Evolutionary conservation across 2,113 vertebrate genomes (phyloP), one percentile per base, ranked within the genome.

Genomic region (Ammodytes marinus): DNA sequence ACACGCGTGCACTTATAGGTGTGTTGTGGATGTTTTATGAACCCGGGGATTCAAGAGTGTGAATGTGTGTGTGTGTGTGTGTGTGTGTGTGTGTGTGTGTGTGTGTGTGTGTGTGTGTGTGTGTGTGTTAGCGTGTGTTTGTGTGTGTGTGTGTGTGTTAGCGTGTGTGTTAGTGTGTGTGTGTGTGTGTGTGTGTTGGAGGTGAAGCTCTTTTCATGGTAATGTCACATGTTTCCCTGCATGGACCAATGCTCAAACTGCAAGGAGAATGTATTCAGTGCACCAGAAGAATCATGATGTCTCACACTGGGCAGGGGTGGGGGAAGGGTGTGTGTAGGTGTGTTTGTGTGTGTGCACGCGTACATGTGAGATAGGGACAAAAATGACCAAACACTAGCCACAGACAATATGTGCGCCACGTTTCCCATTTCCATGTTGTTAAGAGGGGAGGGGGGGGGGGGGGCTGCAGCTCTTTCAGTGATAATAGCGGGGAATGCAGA

Each of bases 201-300:
- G 67, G 47, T 84, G 77, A 77, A 87, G 83, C 57, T 84, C 64
- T 82, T 79, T 89, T 87, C 69, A 84, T 80, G 78, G 69, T 90
- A 77, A 85, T 86, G 86, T 91, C 88, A 91, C 77, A 86, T 87
- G 86, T 88, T 79, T 63, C 78, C 68, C 73, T 80, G 78, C 75
- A 83, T 78, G 77, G 80, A 80, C 85, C 77, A 79, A 80, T 86
- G 81, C 82, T 90, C 88, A 85, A 84, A 76, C 81, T 83, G 86
- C 87, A 88, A 89, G 85, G 69, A 86, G 85, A 90, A 91, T 89
- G 81, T 73, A 88, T 88, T 87, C 89, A 91, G 90, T 81, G 85
- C 90, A 91, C 69, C 88, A 92, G 92, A 92, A 92, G 90, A 92
- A 91, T 90, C 84, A 81, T 82, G 87, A 91, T 91, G 84, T 89